Evolutionary conservation across 2,113 vertebrate species (phyloP).

Genomic region (Lepus europaeus): DNA sequence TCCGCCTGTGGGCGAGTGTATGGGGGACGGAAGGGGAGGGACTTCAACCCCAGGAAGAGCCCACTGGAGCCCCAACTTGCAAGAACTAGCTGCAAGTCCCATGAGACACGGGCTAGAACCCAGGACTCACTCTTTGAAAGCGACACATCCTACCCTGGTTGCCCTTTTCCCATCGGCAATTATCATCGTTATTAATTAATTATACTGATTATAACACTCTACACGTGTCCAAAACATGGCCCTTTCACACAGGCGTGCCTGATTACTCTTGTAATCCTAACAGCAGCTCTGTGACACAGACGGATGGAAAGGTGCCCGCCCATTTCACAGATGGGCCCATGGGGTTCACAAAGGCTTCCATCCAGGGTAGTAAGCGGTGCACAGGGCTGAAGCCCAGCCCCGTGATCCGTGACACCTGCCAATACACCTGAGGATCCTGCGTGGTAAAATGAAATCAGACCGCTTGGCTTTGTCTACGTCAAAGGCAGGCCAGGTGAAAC

Average conservation of each 20-base stretch:
- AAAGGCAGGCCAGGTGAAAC: neutral
- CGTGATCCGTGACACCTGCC: neutral
- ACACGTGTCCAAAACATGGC: neutral
- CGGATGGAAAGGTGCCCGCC: neutral
- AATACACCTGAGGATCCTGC: neutral
- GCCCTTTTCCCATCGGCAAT: neutral
- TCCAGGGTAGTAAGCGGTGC: neutral
- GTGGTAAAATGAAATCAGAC: neutral
- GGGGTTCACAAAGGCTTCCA: neutral
- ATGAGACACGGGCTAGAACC: neutral
- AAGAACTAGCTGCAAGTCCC: neutral
- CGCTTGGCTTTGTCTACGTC: neutral
- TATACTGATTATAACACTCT: constrained; percentile 29
- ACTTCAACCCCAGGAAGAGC: neutral
- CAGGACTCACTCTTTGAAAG: neutral
- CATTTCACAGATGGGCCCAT: neutral
- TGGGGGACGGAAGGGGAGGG: neutral
- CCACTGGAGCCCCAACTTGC: neutral
- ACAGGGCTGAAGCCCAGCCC: neutral
- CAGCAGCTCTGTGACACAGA: neutral
- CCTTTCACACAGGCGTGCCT: constrained; percentile 35
- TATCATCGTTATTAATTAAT: neutral
- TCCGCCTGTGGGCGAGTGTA: neutral
- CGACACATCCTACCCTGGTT: neutral
- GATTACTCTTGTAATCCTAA: constrained; percentile 8